Evolutionary conservation across 2,113 vertebrate species (phyloP).

Genomic region (Climacteris rufus): DNA sequence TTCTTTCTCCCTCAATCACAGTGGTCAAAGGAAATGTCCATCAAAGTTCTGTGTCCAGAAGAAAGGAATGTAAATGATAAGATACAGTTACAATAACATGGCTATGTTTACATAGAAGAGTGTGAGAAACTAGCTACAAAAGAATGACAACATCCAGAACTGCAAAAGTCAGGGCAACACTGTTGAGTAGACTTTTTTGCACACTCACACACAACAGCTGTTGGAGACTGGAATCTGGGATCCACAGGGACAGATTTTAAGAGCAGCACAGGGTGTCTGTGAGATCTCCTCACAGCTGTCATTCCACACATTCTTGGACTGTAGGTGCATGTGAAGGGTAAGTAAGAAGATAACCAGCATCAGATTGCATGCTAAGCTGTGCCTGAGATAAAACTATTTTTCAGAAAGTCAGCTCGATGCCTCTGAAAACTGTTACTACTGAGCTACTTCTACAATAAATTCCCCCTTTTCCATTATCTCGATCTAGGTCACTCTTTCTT

Average conservation of each 20-base stretch:
- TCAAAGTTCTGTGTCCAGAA: too few relatives aligned
- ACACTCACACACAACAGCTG: accelerated
- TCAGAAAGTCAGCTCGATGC: neutral
- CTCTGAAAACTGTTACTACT: neutral
- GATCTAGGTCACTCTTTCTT: neutral
- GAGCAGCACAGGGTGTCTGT: neutral
- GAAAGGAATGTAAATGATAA: too few relatives aligned
- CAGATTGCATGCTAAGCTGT: neutral
- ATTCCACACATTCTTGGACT: neutral
- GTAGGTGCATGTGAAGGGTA: neutral
- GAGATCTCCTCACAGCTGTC: neutral
- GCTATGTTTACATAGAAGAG: too few relatives aligned
- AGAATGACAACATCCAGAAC: too few relatives aligned
- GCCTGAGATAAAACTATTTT: neutral
- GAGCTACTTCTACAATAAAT: neutral
- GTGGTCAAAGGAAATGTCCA: too few relatives aligned
- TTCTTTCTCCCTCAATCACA: too few relatives aligned
- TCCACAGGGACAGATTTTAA: neutral
- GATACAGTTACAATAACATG: too few relatives aligned
- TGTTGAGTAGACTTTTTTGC: neutral
- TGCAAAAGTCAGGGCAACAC: too few relatives aligned
- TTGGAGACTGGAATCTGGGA: neutral
- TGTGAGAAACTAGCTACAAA: too few relatives aligned
- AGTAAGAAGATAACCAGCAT: neutral
- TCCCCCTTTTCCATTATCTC: neutral